A percentile compares a stretch with the other conserved stretches of the same genome.
These are phyloP conservation scores for Pegea sp. DNA, from an alignment of 23 tunicate genomes.

Conservation along the genomic window DNA sequence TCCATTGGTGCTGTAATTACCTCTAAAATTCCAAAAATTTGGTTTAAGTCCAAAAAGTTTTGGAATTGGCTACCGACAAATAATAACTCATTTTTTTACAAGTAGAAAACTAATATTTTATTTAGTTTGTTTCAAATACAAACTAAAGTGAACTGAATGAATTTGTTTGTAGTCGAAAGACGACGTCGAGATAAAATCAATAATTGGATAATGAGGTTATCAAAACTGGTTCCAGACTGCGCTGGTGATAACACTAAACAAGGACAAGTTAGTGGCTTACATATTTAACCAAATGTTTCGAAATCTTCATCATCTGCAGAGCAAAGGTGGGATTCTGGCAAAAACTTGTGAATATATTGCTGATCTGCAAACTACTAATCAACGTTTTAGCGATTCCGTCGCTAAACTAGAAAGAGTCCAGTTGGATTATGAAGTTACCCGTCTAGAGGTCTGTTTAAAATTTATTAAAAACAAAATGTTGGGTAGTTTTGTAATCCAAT, in stretches of 20 bases:
- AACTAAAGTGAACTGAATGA: background rate
- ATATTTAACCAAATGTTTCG: no score
- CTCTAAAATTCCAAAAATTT: background rate
- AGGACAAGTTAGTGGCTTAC: constrained; percentile 64
- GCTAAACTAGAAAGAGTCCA: constrained; percentile 39
- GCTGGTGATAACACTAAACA: constrained; percentile 89
- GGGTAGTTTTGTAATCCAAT: background rate
- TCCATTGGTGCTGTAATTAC: background rate
- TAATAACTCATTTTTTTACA: background rate
- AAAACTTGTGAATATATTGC: constrained; percentile 85
- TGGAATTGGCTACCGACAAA: background rate
- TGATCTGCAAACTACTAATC: constrained; percentile 29
- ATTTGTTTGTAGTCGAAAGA: constrained; percentile 45
- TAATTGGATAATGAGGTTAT: constrained; percentile 80
- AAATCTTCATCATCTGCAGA: constrained; percentile 12
- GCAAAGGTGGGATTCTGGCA: constrained; percentile 99
- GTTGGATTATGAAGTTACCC: constrained; percentile 28
- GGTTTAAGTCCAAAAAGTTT: background rate
- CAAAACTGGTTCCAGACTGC: constrained; percentile 87
- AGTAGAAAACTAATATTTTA: background rate
- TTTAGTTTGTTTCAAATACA: background rate
- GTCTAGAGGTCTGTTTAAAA: constrained; percentile 16
- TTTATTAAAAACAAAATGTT: background rate
- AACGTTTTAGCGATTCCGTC: constrained; percentile 13
- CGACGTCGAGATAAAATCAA: constrained; percentile 91